Evolutionary conservation across 2,113 vertebrate genomes (phyloP).

Genomic region (Hippolais icterina): DNA sequence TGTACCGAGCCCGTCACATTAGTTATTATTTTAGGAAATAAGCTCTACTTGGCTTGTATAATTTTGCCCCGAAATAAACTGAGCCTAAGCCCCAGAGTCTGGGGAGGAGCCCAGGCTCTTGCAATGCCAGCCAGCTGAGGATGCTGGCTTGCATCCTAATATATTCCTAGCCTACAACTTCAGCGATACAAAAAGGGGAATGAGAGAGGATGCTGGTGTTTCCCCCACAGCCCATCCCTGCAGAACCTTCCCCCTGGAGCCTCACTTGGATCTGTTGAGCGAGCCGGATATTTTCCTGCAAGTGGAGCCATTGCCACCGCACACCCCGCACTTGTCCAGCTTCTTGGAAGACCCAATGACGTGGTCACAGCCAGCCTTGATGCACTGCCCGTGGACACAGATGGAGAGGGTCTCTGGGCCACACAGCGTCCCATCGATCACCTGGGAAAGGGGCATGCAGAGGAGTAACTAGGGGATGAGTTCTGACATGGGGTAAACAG

Average conservation of each 20-base stretch:
- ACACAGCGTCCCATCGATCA: constrained; percentile 91
- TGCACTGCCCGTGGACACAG: constrained; percentile 93
- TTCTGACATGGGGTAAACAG: fast-evolving
- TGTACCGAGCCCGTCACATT: fast-evolving
- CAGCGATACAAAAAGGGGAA: not conserved
- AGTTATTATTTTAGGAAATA: not conserved
- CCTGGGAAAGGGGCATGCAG: constrained; percentile 65
- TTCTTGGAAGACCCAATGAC: constrained; percentile 89
- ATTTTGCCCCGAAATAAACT: not conserved
- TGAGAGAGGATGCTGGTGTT: not conserved
- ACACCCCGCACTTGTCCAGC: constrained; percentile 93
- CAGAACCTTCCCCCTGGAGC: not conserved
- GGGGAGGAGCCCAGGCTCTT: not conserved
- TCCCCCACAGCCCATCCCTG: not conserved
- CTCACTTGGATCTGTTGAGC: constrained; percentile 86
- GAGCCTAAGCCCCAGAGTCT: fast-evolving
- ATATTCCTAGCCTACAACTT: not conserved
- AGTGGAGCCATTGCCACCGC: constrained; percentile 84
- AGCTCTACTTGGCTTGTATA: not conserved
- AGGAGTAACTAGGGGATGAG: not conserved
- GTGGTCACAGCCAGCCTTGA: constrained; percentile 95
- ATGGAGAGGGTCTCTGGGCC: constrained; percentile 92
- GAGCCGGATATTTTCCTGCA: constrained; percentile 91
- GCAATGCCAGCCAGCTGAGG: not conserved
- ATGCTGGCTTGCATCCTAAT: not conserved